Percentiles rank a stretch among this genome's conserved stretches.
phyloP scores from a whole-genome alignment of 1,140 invertebrate species.

The Adoxophyes honmai region DNA sequence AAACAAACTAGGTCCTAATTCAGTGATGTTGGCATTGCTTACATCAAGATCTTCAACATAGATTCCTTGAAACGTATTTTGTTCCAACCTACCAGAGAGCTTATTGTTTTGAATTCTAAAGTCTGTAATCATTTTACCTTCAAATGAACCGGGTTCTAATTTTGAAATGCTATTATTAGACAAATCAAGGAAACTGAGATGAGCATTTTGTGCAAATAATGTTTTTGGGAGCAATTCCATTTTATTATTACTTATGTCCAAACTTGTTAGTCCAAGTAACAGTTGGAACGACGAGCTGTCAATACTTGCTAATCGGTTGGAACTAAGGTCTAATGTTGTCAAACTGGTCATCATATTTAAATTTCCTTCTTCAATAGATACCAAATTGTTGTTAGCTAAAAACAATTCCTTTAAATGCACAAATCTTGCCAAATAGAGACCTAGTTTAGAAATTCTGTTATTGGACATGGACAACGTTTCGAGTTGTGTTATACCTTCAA shows the following conservation, averaged over 20 bases:
- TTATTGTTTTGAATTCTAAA: background rate
- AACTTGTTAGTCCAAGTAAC: background rate
- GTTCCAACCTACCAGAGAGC: background rate
- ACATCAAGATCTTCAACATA: background rate
- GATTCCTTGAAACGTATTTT: constrained; percentile 9
- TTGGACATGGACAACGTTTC: background rate
- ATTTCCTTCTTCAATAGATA: background rate
- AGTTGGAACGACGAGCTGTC: background rate
- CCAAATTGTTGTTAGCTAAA: background rate
- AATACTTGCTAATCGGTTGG: background rate
- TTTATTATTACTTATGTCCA: constrained; percentile 4
- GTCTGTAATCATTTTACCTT: background rate
- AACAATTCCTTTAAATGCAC: constrained; percentile 8
- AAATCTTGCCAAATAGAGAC: background rate
- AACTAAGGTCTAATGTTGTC: background rate
- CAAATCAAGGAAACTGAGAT: background rate
- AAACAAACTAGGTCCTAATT: background rate
- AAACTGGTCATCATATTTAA: background rate
- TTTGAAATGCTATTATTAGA: background rate
- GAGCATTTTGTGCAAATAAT: background rate
- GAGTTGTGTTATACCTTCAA: constrained; percentile 7
- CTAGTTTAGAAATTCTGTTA: background rate
- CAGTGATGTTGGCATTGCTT: background rate
- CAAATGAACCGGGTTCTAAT: background rate
- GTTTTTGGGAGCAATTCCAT: background rate